Evolutionary conservation across 1,140 invertebrate genomes (phyloP).

Genomic region (Adoxophyes honmai): DNA sequence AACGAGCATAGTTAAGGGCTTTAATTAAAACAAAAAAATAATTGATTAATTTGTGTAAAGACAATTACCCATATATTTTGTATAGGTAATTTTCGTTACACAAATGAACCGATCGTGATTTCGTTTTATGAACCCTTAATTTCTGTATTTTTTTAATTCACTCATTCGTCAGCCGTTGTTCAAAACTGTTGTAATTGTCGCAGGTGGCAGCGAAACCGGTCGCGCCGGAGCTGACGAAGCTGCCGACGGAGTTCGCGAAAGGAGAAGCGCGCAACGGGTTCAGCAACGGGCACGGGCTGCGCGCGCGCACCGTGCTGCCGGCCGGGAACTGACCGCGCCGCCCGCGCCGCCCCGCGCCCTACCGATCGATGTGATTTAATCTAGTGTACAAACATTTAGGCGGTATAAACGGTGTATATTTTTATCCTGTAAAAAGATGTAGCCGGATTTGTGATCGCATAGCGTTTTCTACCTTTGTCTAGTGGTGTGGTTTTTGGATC

Average conservation of each 20-base stretch:
- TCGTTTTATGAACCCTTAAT: no score
- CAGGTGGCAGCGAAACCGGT: slow-evolving; percentile 47
- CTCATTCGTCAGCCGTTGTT: no score
- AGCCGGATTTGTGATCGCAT: slow-evolving; percentile 68
- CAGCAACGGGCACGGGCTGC: slow-evolving; percentile 56
- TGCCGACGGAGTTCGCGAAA: slow-evolving; percentile 51
- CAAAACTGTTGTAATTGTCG: no score
- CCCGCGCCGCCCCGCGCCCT: slow-evolving; percentile 1
- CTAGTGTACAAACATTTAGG: slow-evolving; percentile 67
- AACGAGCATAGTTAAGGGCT: no score
- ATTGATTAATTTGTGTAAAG: no score
- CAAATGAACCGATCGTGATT: no score
- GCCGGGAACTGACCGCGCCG: slow-evolving; percentile 58
- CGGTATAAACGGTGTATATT: slow-evolving; percentile 68
- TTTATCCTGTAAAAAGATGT: slow-evolving; percentile 61
- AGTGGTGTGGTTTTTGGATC: slow-evolving; percentile 38
- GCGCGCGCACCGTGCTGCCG: slow-evolving; percentile 60
- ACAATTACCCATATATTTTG: no score
- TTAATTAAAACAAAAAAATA: no score
- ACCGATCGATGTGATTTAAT: slow-evolving; percentile 62
- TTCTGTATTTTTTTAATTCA: no score
- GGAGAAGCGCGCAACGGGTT: slow-evolving; percentile 49
- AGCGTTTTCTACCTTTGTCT: slow-evolving; percentile 69
- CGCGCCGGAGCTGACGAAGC: slow-evolving; percentile 30
- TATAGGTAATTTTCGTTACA: no score